A percentile compares a stretch with the other conserved stretches of the same genome.
phyloP scores from a whole-genome alignment of 2,888 invertebrate species.

The Nomada goodeniana region DNA sequence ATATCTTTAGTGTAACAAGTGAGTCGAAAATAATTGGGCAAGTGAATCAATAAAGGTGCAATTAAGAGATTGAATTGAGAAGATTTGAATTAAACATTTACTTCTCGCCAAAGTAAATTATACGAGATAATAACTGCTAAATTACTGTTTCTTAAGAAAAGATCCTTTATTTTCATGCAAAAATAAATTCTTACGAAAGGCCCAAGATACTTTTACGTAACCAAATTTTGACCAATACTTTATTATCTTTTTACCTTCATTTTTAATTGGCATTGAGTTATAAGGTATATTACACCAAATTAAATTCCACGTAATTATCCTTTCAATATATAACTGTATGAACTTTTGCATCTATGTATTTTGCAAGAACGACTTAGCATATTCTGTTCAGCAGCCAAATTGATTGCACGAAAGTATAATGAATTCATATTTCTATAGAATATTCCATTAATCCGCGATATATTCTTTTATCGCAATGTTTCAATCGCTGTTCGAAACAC shows the following conservation, averaged over 20 bases:
- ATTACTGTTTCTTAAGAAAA: slow-evolving; percentile 1
- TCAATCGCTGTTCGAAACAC: too few species aligned
- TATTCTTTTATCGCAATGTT: too few species aligned
- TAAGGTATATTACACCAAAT: neutral
- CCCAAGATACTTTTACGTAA: neutral
- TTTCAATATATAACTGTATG: too few species aligned
- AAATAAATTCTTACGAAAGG: neutral
- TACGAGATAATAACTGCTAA: neutral
- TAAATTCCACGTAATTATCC: neutral
- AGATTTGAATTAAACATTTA: neutral
- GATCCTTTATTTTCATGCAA: neutral
- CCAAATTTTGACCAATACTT: neutral
- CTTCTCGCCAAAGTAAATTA: neutral
- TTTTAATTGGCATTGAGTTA: neutral
- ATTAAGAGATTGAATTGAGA: slow-evolving; percentile 6
- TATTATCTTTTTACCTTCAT: neutral
- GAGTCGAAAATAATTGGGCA: neutral
- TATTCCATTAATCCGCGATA: too few species aligned
- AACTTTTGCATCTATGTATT: neutral
- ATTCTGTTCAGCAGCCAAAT: neutral
- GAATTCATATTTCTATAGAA: too few species aligned
- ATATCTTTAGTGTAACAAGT: too few species aligned
- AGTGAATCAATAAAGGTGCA: neutral
- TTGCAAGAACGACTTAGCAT: neutral
- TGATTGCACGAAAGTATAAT: too few species aligned